These are phyloP conservation scores for Anadara kagoshimensis DNA, from an alignment of 1,140 invertebrate genomes.

Conservation along the genomic window DNA sequence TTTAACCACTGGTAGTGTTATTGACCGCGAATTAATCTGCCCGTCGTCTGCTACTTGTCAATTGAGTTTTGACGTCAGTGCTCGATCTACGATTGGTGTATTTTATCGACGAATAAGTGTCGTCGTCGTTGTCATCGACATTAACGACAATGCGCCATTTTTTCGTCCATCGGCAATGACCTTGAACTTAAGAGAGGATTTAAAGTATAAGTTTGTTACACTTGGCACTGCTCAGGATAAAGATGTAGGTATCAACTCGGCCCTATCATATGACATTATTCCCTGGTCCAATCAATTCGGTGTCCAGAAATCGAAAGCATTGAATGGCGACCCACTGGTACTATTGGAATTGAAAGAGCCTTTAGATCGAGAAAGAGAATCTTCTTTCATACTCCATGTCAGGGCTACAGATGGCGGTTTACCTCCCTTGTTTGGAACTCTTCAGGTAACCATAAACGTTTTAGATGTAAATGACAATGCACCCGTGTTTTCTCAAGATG, in stretches of 20 bases:
- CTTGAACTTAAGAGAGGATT: not conserved
- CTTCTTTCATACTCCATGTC: slow-evolving; percentile 91
- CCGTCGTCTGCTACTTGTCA: no score
- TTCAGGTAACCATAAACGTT: slow-evolving; percentile 56
- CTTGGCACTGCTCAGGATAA: not conserved
- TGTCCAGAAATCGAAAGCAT: slow-evolving; percentile 41
- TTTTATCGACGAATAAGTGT: no score
- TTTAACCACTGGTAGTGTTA: no score
- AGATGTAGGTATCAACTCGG: not conserved
- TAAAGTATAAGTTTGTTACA: not conserved
- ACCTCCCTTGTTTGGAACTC: slow-evolving; percentile 79
- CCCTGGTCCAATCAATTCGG: slow-evolving; percentile 38
- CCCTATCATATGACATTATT: not conserved
- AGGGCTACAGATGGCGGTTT: slow-evolving; percentile 89
- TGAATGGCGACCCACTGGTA: slow-evolving; percentile 47
- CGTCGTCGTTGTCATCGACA: not conserved
- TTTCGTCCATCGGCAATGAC: not conserved
- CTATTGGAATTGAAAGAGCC: slow-evolving; percentile 39
- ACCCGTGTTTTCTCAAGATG: slow-evolving; percentile 82
- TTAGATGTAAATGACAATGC: slow-evolving; percentile 95
- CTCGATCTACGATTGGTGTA: no score
- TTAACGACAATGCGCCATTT: not conserved
- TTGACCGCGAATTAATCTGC: no score
- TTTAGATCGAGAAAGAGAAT: slow-evolving; percentile 89
- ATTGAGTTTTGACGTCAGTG: no score